Conservation (phyloP, 2,113 vertebrate species). For the Argyrosomus japonicus region DNA sequence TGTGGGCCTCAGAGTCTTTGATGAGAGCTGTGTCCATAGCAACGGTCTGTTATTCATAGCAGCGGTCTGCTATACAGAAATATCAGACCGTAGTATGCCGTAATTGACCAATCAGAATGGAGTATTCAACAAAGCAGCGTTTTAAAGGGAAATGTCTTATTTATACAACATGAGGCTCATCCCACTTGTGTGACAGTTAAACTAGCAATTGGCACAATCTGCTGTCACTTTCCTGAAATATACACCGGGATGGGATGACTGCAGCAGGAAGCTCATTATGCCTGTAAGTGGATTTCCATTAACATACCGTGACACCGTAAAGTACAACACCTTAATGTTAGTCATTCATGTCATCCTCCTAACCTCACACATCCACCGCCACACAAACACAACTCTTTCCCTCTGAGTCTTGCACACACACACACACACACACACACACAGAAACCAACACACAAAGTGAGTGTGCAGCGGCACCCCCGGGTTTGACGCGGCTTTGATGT, state of each 20-base stretch:
- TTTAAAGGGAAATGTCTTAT: not conserved
- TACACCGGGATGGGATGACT: constrained; percentile 10
- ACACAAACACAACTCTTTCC: not conserved
- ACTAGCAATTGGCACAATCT: constrained; percentile 34
- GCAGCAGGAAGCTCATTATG: constrained; percentile 32
- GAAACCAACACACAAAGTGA: constrained; percentile 34
- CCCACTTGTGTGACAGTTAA: constrained; percentile 16
- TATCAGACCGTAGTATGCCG: no score
- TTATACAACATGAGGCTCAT: constrained; percentile 3
- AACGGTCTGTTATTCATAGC: no score
- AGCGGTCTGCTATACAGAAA: no score
- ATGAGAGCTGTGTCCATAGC: no score
- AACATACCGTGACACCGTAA: constrained; percentile 12
- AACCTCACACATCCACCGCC: not conserved
- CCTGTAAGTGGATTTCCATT: constrained; percentile 13
- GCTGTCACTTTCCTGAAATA: constrained; percentile 23
- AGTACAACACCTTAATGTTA: not conserved
- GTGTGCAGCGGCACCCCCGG: constrained; percentile 31
- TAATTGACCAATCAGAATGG: no score
- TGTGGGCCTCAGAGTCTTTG: no score
- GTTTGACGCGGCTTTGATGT: constrained; percentile 63
- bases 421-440: constrained; percentile 10
- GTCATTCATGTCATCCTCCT: constrained; percentile 13
- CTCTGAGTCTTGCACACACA: constrained; percentile 2
- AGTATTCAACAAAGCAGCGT: no score